Evolutionary conservation across 2,113 vertebrate species (phyloP).

Genomic region (Apteryx owenii): DNA sequence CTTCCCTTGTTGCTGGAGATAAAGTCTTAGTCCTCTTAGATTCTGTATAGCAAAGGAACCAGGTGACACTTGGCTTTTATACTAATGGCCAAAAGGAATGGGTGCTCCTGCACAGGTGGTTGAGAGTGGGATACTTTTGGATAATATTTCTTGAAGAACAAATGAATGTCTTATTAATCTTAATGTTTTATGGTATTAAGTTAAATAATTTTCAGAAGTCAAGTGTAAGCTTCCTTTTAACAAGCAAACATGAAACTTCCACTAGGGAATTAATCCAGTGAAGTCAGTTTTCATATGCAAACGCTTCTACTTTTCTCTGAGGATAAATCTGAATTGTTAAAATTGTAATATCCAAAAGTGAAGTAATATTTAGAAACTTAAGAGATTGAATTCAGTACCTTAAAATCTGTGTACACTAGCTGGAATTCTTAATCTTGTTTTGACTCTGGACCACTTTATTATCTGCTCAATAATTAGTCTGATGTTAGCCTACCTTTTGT

Average conservation of each 20-base stretch:
- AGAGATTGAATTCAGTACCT: neutral
- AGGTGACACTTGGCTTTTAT: neutral
- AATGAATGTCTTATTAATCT: neutral
- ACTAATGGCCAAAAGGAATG: neutral
- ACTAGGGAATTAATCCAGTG: neutral
- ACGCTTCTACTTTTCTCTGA: neutral
- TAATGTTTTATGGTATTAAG: neutral
- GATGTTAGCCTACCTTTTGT: neutral
- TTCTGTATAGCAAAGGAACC: neutral
- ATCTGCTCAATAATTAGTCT: neutral
- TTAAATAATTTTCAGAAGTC: neutral
- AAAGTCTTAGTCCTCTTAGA: neutral
- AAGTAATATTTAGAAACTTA: neutral
- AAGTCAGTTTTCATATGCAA: neutral
- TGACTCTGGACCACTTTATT: neutral
- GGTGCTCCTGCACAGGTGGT: neutral
- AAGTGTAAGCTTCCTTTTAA: neutral
- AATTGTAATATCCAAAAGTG: neutral
- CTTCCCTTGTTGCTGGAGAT: neutral
- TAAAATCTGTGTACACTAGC: neutral
- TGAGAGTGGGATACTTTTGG: neutral
- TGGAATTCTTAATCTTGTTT: constrained; percentile 3
- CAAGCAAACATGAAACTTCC: neutral
- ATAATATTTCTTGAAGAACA: neutral
- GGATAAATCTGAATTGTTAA: neutral